These are phyloP conservation scores for Falco naumanni DNA, from an alignment of 2,797 vertebrate genomes.

Conservation along the genomic window DNA sequence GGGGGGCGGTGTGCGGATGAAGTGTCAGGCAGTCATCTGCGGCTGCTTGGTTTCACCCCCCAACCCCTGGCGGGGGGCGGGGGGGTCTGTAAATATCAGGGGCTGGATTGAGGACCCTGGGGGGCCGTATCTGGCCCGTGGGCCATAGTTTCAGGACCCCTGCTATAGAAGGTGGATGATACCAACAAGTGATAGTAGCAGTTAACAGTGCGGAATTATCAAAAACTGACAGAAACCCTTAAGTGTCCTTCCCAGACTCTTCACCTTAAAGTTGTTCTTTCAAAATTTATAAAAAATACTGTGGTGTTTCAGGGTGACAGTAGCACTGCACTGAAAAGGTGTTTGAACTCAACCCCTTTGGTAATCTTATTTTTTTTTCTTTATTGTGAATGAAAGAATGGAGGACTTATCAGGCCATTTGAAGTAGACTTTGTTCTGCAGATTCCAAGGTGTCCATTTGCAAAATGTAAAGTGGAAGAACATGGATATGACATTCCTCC, in stretches of 20 bases:
- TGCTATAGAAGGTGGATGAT: neutral
- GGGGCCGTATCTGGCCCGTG: too few species aligned
- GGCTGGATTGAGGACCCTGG: too few species aligned
- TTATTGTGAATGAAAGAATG: neutral
- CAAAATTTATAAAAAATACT: neutral
- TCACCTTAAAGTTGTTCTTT: neutral
- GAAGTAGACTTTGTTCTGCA: neutral
- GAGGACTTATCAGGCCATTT: neutral
- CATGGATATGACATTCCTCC: neutral
- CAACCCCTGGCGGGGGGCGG: too few species aligned
- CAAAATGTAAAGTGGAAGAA: neutral
- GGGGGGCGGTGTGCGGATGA: too few species aligned
- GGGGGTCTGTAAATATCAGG: too few species aligned
- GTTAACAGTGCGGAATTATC: neutral
- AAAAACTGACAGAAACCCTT: neutral
- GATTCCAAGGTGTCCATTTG: neutral
- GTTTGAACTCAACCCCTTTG: neutral
- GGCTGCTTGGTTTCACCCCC: too few species aligned
- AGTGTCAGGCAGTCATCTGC: too few species aligned
- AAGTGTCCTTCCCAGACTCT: neutral
- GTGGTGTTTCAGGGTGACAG: neutral
- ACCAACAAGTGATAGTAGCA: neutral
- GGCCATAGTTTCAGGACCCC: too few species aligned
- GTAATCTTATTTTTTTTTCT: neutral
- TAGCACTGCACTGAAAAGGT: neutral